These are phyloP conservation scores for Ernsta delagoae DNA, from an alignment of 2,888 invertebrate genomes.

Conservation along the genomic window DNA sequence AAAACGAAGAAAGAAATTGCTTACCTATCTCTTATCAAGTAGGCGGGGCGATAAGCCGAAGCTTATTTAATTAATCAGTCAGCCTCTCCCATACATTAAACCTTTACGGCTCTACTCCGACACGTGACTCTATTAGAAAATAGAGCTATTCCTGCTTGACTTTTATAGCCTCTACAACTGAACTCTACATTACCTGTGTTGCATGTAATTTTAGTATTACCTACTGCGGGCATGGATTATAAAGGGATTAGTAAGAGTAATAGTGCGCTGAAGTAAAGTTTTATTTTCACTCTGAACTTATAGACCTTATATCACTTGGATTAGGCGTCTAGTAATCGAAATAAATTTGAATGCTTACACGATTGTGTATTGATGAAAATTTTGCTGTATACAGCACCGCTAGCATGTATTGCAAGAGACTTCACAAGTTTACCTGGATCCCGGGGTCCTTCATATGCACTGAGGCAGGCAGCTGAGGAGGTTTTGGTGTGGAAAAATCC, in stretches of 20 bases:
- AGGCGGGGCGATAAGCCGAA: constrained; percentile 67
- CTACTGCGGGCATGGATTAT: background rate
- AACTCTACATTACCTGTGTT: constrained; percentile 8
- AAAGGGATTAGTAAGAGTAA: background rate
- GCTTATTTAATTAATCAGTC: constrained; percentile 75
- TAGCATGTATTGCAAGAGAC: no score
- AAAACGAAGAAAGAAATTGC: constrained; percentile 38
- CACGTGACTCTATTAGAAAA: constrained; percentile 40
- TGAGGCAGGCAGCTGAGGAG: no score
- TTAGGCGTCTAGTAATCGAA: background rate
- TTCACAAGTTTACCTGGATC: no score
- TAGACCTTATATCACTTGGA: no score
- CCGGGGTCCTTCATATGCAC: no score
- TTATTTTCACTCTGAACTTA: no score
- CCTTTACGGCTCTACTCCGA: constrained; percentile 66
- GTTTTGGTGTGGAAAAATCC: no score
- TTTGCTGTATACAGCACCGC: no score
- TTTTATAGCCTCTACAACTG: constrained; percentile 26
- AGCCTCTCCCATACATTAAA: constrained; percentile 77
- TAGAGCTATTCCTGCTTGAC: constrained; percentile 10
- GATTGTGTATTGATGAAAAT: no score
- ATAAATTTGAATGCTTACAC: background rate
- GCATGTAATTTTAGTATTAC: constrained; percentile 12
- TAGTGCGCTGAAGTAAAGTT: background rate
- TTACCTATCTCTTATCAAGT: constrained; percentile 50